These are phyloP conservation scores for Mylabris phalerata DNA, from an alignment of 1,140 invertebrate species.

Conservation along the genomic window DNA sequence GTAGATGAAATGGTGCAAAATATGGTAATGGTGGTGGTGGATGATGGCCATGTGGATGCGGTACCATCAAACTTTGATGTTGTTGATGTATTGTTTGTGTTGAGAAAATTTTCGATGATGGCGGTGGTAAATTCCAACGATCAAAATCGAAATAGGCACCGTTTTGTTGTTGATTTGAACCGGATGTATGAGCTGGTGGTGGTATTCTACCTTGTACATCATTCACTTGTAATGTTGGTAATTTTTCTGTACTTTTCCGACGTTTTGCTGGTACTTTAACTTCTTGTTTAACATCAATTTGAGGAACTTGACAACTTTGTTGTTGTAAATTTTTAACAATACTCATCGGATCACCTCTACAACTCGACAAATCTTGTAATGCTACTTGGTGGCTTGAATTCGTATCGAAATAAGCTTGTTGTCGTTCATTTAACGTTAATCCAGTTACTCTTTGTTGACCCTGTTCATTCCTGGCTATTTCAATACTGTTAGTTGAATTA, in stretches of 20 bases:
- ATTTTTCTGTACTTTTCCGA: conserved; percentile 50
- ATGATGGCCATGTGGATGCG: conserved; percentile 54
- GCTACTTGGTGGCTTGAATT: conserved; percentile 47
- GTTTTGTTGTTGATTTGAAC: conserved; percentile 52
- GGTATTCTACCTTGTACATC: conserved; percentile 48
- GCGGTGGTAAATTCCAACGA: conserved; percentile 61
- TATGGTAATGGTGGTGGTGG: conserved; percentile 52
- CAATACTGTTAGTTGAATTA: conserved; percentile 21
- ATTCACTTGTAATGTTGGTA: neutral
- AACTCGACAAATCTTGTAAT: conserved; percentile 62
- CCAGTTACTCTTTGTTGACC: conserved; percentile 23
- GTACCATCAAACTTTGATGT: conserved; percentile 46
- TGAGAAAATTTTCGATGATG: conserved; percentile 60
- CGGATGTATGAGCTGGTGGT: conserved; percentile 63
- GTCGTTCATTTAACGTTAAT: conserved; percentile 29
- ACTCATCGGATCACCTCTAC: conserved; percentile 65
- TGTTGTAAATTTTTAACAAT: conserved; percentile 65
- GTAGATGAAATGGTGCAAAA: conserved; percentile 61
- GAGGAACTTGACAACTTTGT: conserved; percentile 51
- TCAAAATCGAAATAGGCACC: conserved; percentile 66
- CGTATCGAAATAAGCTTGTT: conserved; percentile 52
- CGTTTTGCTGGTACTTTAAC: conserved; percentile 41
- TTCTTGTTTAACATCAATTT: conserved; percentile 44
- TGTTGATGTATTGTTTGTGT: conserved; percentile 58
- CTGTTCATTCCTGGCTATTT: conserved; percentile 11